Evolutionary conservation across 1,140 invertebrate species (phyloP).

Genomic region (Eufriesea mexicana): DNA sequence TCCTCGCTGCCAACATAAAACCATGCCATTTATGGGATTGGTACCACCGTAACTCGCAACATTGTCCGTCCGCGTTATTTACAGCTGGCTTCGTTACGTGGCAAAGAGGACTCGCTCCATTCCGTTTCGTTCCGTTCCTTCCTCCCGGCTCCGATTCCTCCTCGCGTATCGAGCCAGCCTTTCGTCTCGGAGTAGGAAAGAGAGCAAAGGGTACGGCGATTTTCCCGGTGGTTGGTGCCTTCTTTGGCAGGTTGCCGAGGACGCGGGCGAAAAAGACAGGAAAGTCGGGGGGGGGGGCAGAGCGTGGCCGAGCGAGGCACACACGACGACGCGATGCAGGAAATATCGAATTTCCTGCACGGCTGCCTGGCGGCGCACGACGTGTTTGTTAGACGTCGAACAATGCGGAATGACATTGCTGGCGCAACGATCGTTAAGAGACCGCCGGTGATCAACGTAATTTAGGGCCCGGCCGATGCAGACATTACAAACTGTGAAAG

Average conservation of each 20-base stretch:
- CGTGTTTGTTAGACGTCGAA: conserved; percentile 54
- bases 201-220: neutral
- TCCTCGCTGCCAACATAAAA: conserved; percentile 76
- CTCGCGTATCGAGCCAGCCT: no score
- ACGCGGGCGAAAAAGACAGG: neutral
- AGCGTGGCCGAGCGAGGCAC: neutral
- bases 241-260: neutral
- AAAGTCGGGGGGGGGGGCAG: conserved; percentile 24
- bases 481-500: conserved; percentile 58
- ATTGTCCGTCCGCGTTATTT: conserved; percentile 78
- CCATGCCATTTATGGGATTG: conserved; percentile 77
- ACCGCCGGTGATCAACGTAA: conserved; percentile 53
- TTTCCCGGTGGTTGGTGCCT: neutral
- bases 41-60: conserved; percentile 79
- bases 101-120: conserved; percentile 28
- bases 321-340: conserved; percentile 54
- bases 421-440: conserved; percentile 57
- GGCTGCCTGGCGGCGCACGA: conserved; percentile 39
- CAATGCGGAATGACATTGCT: conserved; percentile 64
- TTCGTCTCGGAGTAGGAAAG: neutral
- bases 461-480: conserved; percentile 47
- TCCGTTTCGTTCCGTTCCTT: neutral
- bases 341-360: conserved; percentile 66
- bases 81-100: conserved; percentile 74
- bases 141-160: neutral